phyloP scores from a whole-genome alignment of 2,888 invertebrate species.

The Atrina japonica region DNA sequence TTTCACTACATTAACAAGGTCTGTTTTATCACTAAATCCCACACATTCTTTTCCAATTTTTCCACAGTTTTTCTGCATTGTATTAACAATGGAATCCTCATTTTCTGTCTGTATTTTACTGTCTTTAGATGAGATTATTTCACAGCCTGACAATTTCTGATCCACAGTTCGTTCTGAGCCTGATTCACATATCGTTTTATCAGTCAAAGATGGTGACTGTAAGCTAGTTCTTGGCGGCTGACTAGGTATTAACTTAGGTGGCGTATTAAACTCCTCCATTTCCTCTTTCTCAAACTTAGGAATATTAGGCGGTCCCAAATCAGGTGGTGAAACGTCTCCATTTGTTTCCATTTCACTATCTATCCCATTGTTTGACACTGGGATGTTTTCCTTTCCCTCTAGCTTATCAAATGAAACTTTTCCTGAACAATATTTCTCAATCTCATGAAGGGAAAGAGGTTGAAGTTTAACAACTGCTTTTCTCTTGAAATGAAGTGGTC shows the following conservation, averaged over 20 bases:
- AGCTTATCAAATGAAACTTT: background rate
- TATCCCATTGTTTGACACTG: background rate
- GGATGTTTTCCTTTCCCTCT: conserved; percentile 40
- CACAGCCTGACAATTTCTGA: too few relatives aligned
- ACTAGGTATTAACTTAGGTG: conserved; percentile 24
- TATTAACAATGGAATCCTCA: too few relatives aligned
- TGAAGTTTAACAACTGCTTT: conserved; percentile 57
- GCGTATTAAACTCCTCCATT: conserved; percentile 33
- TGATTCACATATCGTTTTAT: too few relatives aligned
- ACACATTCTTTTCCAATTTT: too few relatives aligned
- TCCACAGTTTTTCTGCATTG: too few relatives aligned
- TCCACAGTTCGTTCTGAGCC: too few relatives aligned
- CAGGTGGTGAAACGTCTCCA: conserved; percentile 50
- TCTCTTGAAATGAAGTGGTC: conserved; percentile 9
- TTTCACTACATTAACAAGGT: too few relatives aligned
- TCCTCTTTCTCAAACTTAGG: conserved; percentile 21
- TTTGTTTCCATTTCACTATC: conserved; percentile 8
- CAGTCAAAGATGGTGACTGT: too few relatives aligned
- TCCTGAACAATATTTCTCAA: conserved; percentile 46
- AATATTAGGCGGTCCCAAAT: conserved; percentile 60
- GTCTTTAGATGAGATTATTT: too few relatives aligned
- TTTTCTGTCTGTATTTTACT: too few relatives aligned
- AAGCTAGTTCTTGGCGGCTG: too few relatives aligned
- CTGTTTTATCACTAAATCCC: too few relatives aligned
- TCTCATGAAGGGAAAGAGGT: conserved; percentile 53